Conservation (phyloP, 2,113 vertebrate species). For the Nothobranchius furzeri region DNA sequence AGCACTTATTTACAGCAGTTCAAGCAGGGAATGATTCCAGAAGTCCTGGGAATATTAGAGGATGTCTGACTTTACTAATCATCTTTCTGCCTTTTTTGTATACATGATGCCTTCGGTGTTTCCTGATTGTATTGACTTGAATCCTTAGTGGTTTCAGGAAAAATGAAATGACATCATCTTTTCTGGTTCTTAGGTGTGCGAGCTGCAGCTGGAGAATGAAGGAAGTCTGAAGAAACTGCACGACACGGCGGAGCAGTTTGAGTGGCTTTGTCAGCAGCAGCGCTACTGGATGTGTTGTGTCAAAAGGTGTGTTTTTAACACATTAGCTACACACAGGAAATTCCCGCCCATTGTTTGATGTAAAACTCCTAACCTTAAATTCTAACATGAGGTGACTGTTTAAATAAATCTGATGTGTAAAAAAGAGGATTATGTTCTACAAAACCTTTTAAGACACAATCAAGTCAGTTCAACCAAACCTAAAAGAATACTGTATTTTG, state of each 20-base stretch:
- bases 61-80: constrained; percentile 9
- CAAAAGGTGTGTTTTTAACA: constrained; percentile 62
- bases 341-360: too few species aligned
- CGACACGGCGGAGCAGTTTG: constrained; percentile 75
- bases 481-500: too few species aligned
- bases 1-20: constrained; percentile 23
- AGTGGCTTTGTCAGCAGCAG: constrained; percentile 80
- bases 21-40: constrained; percentile 17
- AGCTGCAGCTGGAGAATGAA: constrained; percentile 65
- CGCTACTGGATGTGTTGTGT: constrained; percentile 75
- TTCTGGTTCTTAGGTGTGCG: constrained; percentile 39
- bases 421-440: too few species aligned
- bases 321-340: neutral
- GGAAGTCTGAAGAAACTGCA: constrained; percentile 70
- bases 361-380: too few species aligned
- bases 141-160: constrained; percentile 2
- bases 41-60: constrained; percentile 10
- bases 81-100: constrained; percentile 23
- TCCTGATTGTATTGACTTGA: constrained; percentile 11
- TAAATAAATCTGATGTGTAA: too few species aligned
- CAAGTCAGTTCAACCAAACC: too few species aligned
- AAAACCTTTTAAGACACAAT: too few species aligned
- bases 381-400: too few species aligned
- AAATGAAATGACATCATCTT: constrained; percentile 1
- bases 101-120: neutral